phyloP scores from a whole-genome alignment of 2,113 vertebrate species.

The Lanius collurio region DNA sequence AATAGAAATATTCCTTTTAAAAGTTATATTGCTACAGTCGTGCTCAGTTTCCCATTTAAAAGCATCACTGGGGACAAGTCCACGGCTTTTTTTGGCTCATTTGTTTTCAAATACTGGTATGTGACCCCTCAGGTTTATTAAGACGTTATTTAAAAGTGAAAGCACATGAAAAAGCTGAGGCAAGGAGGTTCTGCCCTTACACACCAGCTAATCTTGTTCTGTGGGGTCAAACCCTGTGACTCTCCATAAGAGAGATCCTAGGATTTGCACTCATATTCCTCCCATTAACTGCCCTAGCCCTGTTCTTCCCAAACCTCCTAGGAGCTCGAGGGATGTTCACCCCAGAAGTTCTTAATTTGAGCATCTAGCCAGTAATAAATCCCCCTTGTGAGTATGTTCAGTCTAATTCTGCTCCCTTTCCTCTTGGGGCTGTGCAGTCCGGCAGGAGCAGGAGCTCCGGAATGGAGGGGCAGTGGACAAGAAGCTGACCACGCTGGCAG shows the following conservation, averaged over 20 bases:
- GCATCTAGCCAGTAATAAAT: neutral
- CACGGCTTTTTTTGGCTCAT: fast-evolving
- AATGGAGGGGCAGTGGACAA: slow-evolving; percentile 96
- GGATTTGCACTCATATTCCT: neutral
- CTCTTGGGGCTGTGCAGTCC: slow-evolving; percentile 78
- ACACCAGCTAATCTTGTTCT: neutral
- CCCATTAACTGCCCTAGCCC: neutral
- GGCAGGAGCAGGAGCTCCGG: slow-evolving; percentile 96
- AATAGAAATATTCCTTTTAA: neutral
- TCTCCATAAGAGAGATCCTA: neutral
- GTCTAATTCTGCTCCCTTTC: neutral
- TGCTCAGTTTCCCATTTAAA: neutral
- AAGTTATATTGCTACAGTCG: neutral
- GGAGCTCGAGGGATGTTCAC: neutral
- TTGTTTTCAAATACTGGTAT: neutral
- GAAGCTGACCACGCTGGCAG: slow-evolving; percentile 96
- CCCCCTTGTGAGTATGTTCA: neutral
- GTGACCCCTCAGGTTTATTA: neutral
- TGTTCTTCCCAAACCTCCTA: neutral
- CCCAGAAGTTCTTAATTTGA: neutral
- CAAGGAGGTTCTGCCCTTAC: neutral
- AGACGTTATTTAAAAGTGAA: neutral
- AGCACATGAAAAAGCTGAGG: neutral
- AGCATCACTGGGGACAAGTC: neutral
- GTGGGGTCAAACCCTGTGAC: neutral